Percentiles rank a stretch among this genome's conserved stretches.
phyloP scores from a whole-genome alignment of 2,113 vertebrate genomes.

The Carassius auratus region DNA sequence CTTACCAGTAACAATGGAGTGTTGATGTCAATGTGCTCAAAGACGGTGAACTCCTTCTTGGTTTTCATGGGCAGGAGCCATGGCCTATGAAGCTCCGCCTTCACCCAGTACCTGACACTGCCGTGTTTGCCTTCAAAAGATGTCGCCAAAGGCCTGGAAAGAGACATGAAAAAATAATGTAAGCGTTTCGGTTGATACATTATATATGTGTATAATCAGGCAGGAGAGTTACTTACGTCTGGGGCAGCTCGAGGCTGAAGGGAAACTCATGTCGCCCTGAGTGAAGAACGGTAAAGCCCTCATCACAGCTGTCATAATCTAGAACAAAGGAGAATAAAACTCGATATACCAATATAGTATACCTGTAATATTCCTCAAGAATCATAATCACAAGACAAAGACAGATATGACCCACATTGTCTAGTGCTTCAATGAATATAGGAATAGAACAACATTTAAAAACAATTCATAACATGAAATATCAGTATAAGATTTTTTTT shows the following conservation, averaged over 20 bases:
- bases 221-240: constrained; percentile 84
- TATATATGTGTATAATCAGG: background rate
- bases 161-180: constrained; percentile 51
- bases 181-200: background rate
- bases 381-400: constrained; percentile 7
- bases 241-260: constrained; percentile 99
- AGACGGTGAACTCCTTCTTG: constrained; percentile 99
- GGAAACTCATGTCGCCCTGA: constrained; percentile 98
- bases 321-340: constrained; percentile 74
- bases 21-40: constrained; percentile 99
- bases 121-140: constrained; percentile 99
- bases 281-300: constrained; percentile 92
- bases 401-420: background rate
- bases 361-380: constrained; percentile 73
- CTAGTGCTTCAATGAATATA: background rate
- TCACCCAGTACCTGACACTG: constrained; percentile 98
- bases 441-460: background rate
- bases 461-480: background rate
- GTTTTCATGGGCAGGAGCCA: constrained; percentile 98
- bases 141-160: constrained; percentile 97
- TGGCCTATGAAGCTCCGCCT: constrained; percentile 96
- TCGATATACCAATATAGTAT: constrained; percentile 78
- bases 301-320: constrained; percentile 97
- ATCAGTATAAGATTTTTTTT: background rate
- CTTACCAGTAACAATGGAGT: constrained; percentile 98